These are phyloP conservation scores for Sebastolobus alascanus DNA, from an alignment of 2,797 vertebrate genomes.

Conservation along the genomic window DNA sequence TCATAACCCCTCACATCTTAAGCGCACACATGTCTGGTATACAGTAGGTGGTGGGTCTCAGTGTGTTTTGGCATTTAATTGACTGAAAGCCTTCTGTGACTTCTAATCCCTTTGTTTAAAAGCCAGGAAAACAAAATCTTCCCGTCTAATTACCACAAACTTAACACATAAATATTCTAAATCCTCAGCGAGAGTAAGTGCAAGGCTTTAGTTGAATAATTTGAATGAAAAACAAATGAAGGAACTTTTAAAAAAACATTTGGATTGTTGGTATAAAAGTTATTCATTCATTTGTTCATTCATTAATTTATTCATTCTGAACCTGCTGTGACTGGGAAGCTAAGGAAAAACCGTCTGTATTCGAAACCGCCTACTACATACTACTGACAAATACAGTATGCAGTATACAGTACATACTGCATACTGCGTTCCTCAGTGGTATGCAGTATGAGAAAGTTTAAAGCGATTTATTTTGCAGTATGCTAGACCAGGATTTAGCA, in stretches of 20 bases:
- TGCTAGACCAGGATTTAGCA: no score
- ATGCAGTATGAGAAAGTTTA: neutral
- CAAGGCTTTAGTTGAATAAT: neutral
- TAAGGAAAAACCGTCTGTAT: neutral
- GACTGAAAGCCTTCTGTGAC: slow-evolving; percentile 28
- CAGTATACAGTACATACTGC: neutral
- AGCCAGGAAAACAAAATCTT: slow-evolving; percentile 4
- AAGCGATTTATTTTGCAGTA: neutral
- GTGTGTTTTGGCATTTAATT: slow-evolving; percentile 28
- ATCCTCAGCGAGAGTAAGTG: neutral
- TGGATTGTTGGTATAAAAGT: neutral
- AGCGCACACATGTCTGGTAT: neutral
- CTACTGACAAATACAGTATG: neutral
- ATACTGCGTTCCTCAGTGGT: neutral
- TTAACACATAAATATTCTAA: neutral
- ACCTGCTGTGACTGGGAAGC: neutral
- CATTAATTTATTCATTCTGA: neutral
- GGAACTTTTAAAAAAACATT: neutral
- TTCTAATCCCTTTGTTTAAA: slow-evolving; percentile 35
- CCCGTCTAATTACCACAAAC: neutral
- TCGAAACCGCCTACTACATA: neutral
- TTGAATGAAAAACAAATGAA: neutral
- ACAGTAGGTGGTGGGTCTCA: neutral
- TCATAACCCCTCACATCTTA: neutral
- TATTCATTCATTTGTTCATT: slow-evolving; percentile 42